Base-by-base conservation (phyloP, 53 echinoderm and acorn worm genomes). In the Stichopus horrens region DNA sequence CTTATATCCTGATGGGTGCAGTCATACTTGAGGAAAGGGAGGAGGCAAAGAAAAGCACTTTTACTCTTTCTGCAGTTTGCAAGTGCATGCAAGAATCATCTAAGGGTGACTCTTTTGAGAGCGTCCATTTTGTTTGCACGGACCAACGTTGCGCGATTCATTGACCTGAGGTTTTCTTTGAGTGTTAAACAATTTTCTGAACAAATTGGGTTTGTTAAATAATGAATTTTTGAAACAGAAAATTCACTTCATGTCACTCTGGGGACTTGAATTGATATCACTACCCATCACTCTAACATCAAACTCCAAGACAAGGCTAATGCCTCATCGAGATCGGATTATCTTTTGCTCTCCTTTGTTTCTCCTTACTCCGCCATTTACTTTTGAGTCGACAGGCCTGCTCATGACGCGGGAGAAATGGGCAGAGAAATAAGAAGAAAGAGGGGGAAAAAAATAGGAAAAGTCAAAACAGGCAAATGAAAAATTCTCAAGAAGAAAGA, bases 221-320 rank as follows among this genome's bases (percentile, higher is more conserved):
- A 85, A 85, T 85, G 85, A 85, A 85, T 85, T 85, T 85, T 85
- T 85, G 85, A 85, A 85, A 65, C 85, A 85, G 85, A 65, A 85
- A 85, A 85, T 85, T 85, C 67, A 67, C 67, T 65, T 85, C 85
- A 85, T 85, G 85, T 37, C 85, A 85, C 85, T 67, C 85, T 66
- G 9, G 85, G 85, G 85, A 85, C 65, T 63, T 52, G 65, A 67
- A 65, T 65, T 85, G 85, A 85, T 85, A 85, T 85, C 85, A 52
- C 85, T 66, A 52, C 21, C 63, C 65, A 85, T 85, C 85, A 85
- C 65, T 85, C 65, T 67, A n/a, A 67, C 22, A 85, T 66, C 85
- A 52, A 59, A 63, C 67, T 37, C 37, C 16, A 67, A 66, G 85
- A 66, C 65, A 67, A 85, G 85, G 65, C 67, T 85, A 85, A 85